Percentiles rank a stretch among this genome's conserved stretches.
phyloP scores from a whole-genome alignment of 2,797 vertebrate genomes.

The Danio aesculapii region DNA sequence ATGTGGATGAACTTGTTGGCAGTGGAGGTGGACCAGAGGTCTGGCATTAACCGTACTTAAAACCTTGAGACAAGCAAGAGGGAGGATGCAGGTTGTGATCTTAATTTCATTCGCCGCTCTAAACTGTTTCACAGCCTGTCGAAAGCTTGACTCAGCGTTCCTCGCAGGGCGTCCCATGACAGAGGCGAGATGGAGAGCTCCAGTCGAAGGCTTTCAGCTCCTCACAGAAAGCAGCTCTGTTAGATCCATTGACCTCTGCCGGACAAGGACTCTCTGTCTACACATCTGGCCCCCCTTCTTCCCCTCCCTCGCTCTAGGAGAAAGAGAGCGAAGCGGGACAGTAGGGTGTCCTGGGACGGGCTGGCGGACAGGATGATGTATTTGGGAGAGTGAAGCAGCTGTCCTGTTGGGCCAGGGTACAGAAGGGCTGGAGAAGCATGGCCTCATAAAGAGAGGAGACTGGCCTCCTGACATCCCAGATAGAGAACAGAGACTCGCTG shows the following conservation, averaged over 20 bases:
- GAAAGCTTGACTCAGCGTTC: constrained; percentile 59
- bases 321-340: constrained; percentile 52
- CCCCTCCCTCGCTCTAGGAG: constrained; percentile 34
- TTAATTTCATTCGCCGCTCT: constrained; percentile 56
- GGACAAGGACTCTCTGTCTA: constrained; percentile 79
- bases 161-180: constrained; percentile 52
- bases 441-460: constrained; percentile 59
- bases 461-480: constrained; percentile 55
- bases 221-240: constrained; percentile 67
- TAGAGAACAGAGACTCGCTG: constrained; percentile 55
- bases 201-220: constrained; percentile 56
- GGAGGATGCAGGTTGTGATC: constrained; percentile 51
- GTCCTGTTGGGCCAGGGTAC: constrained; percentile 60
- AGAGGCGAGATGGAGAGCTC: constrained; percentile 49
- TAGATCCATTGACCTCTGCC: constrained; percentile 80
- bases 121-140: constrained; percentile 67
- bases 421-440: constrained; percentile 43
- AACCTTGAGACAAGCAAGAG: constrained; percentile 32
- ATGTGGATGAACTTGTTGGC: constrained; percentile 24
- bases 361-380: constrained; percentile 64
- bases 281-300: constrained; percentile 67
- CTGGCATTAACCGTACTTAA: constrained; percentile 19
- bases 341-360: constrained; percentile 66
- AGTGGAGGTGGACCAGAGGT: constrained; percentile 11
- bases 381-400: constrained; percentile 59